Base-by-base conservation (phyloP, 2,888 invertebrate genomes). In the Trichopria drosophilae region DNA sequence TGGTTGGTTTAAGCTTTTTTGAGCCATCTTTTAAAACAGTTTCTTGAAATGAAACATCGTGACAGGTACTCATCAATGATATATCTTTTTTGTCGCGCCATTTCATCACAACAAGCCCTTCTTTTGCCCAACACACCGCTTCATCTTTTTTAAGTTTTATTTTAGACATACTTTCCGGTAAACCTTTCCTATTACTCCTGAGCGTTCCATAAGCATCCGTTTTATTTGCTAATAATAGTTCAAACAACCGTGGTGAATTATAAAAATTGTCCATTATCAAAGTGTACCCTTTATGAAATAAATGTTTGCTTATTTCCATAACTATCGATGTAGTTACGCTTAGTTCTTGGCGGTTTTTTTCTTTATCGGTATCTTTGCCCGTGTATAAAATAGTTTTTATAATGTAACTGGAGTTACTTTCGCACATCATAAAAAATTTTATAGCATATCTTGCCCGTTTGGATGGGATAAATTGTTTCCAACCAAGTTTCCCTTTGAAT, bases 201-300 rank as follows among this genome's bases (percentile, higher is more conserved):
- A 40, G 26, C 18, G 40, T 40, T 35, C 44, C 44, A 23, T 44
- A 44, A 12, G 44, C 44, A 44, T 44, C 44, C 6, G 35, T 44
- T 35, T 35, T 13, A 15, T 34, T 22, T 7, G 4, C 2, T 18
- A 18, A 9, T 3, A 37, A 20, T 10, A 45, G 15, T 13, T 28
- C 36, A 29, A 9, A 37, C 4, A 37, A 16, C 26, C 37, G 19
- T 28, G 45, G 28, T 18, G 45, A 45, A 16, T 45, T 45, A 29
- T 45, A 45, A 19, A 19, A 45, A 18, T 45, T 45, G 13, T 45
- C 45, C 29, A 37, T 45, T 2, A 45, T 15, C 2, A 45, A 45
- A 13, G 36, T 36, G 18, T 45, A 36, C 12, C 28, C 42, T 19
- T 42, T 6, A 20, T 42, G 10, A 19, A 42, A 20, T 9, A 42